Evolutionary conservation across 2,888 invertebrate species (phyloP), one percentile per base, ranked within the genome.

Genomic region (Drosophila flavopinicola): DNA sequence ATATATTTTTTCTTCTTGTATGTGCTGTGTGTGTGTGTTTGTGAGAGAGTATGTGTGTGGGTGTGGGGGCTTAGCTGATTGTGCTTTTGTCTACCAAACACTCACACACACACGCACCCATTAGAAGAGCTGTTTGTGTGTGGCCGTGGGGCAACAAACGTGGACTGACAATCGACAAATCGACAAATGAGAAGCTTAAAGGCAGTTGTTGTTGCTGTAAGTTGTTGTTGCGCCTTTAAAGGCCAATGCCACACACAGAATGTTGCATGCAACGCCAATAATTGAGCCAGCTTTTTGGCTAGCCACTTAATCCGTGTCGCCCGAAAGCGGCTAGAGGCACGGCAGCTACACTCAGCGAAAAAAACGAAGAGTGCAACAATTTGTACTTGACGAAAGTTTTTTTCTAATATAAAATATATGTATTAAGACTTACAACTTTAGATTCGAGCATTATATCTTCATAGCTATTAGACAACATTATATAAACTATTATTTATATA

Each of bases 201-300:
- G 52, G 44, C 70, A 39, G 30, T 33, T 42, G 23, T 11, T 48
- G 6, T n/a, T 32, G 23, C 27, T 44, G 15, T 33, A 13, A 23
- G n/a, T 10, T 37, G 17, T 41, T 25, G 17, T 15, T 30, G 33
- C 15, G 25, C 6, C 32, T 74, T 80, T 67, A 63, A 77, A 75
- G 78, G 66, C 75, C 82, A 80, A 77, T 79, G 78, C 70, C 75
- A 70, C 23, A 42, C 42, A 51, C 24, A 13, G 17, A 33, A 45
- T 52, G 38, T 47, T 44, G 61, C 69, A 54, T 58, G 60, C 65
- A 58, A 41, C 44, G 69, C 54, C 48, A 52, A 44, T 80, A 79
- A 79, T 79, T 80, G 73, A 75, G 69, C 45, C 66, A 48, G 52
- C 47, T 61, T 61, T 58, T 53, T 47, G 33, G 32, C 27, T 15